phyloP scores from a whole-genome alignment of 2,888 invertebrate species.

The Kuschelorhynchus macadamiae region DNA sequence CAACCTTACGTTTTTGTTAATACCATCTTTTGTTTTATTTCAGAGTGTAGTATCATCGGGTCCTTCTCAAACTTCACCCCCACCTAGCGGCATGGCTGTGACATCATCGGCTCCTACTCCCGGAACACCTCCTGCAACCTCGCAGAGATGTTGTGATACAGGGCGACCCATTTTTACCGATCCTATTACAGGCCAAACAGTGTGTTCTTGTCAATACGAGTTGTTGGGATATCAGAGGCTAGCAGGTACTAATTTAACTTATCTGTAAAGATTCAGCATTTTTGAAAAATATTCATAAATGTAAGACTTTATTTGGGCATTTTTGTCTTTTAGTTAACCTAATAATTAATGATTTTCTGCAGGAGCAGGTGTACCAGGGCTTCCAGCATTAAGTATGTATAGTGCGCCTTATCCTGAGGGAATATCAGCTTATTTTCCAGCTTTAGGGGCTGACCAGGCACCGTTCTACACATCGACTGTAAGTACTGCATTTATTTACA shows the following conservation, averaged over 20 bases:
- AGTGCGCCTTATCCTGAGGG: constrained; percentile 85
- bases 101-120: constrained; percentile 67
- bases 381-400: constrained; percentile 85
- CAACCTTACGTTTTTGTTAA: no score
- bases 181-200: constrained; percentile 89
- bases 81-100: constrained; percentile 66
- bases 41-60: constrained; percentile 75
- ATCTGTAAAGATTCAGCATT: no score
- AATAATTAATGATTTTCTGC: not conserved
- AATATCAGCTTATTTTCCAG: constrained; percentile 90
- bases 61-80: constrained; percentile 77
- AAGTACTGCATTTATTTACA: no score
- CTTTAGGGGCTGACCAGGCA: constrained; percentile 87
- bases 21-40: constrained; percentile 57
- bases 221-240: constrained; percentile 85
- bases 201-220: constrained; percentile 93
- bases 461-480: constrained; percentile 89
- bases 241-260: constrained; percentile 68
- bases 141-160: constrained; percentile 88
- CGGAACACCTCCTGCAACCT: constrained; percentile 68
- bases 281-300: no score
- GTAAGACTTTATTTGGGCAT: no score
- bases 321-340: no score
- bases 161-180: constrained; percentile 92
- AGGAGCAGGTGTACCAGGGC: constrained; percentile 73